Percentiles rank a stretch among this genome's conserved stretches.
Conservation (phyloP, 1,140 invertebrate genomes). For the Diorhabda elongata region DNA sequence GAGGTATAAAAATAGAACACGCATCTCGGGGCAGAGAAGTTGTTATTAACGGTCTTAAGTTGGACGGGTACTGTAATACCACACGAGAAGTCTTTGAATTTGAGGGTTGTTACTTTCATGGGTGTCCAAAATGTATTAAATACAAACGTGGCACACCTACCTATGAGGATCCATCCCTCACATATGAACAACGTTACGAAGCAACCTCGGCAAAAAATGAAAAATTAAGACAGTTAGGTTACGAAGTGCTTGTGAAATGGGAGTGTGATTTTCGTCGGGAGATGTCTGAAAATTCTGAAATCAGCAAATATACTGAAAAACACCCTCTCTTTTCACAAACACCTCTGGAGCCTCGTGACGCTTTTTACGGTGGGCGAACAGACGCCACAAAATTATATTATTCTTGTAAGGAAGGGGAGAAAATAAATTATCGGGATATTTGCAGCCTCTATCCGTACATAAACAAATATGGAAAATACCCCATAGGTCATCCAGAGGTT, state of each 20-base stretch:
- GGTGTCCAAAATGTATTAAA: slow-evolving; percentile 5
- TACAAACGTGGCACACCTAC: not conserved
- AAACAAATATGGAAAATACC: slow-evolving; percentile 38
- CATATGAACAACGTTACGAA: not conserved
- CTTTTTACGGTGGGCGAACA: slow-evolving; percentile 24
- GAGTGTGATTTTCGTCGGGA: slow-evolving; percentile 11
- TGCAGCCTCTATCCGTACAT: slow-evolving; percentile 41
- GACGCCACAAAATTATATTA: slow-evolving; percentile 16
- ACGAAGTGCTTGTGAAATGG: slow-evolving; percentile 15
- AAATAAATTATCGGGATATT: slow-evolving; percentile 43
- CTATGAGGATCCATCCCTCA: slow-evolving; percentile 2
- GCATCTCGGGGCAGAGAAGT: slow-evolving; percentile 11
- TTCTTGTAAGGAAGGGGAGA: slow-evolving; percentile 28
- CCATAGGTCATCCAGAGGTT: slow-evolving; percentile 41
- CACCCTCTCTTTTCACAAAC: not conserved
- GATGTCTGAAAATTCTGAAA: slow-evolving; percentile 1
- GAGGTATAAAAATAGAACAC: slow-evolving; percentile 18
- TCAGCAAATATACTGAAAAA: slow-evolving; percentile 2
- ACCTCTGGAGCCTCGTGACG: slow-evolving; percentile 10
- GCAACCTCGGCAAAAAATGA: slow-evolving; percentile 5
- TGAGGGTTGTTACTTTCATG: slow-evolving; percentile 10
- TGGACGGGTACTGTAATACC: slow-evolving; percentile 13
- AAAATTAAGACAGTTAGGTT: not conserved
- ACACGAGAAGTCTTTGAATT: slow-evolving; percentile 15
- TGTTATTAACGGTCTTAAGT: slow-evolving; percentile 8